Conservation (phyloP, 2,113 vertebrate genomes). For the Oplegnathus fasciatus region DNA sequence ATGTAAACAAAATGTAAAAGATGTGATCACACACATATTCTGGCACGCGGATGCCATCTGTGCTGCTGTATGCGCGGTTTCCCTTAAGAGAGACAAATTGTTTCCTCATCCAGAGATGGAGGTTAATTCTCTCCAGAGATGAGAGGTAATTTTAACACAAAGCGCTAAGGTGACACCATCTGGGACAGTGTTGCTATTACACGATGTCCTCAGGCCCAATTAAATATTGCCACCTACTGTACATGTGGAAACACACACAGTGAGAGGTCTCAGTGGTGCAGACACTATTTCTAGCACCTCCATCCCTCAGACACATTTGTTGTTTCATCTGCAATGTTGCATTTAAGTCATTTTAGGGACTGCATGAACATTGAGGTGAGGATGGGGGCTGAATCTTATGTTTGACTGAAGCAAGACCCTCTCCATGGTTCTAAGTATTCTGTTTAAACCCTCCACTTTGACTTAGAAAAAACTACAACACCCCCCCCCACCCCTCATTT, state of each 20-base stretch:
- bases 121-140: constrained; percentile 30
- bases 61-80: constrained; percentile 1
- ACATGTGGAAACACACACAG: constrained; percentile 15
- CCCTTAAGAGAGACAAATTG: constrained; percentile 28
- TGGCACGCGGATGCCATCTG: constrained; percentile 11
- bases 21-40: not conserved
- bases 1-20: not conserved
- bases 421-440: not conserved
- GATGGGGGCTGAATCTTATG: not conserved
- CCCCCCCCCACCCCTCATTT: no score
- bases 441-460: no score
- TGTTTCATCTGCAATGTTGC: not conserved
- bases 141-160: constrained; percentile 34
- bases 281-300: constrained; percentile 6
- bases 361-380: not conserved
- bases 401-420: not conserved
- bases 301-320: no score
- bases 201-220: constrained; percentile 8
- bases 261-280: not conserved
- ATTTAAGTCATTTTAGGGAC: not conserved
- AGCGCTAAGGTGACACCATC: constrained; percentile 68
- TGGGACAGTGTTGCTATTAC: constrained; percentile 59
- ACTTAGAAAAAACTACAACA: no score
- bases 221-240: constrained; percentile 16
- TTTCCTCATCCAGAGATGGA: constrained; percentile 34